Percentiles rank a stretch among this genome's conserved stretches.
Conservation (phyloP, 2,113 vertebrate genomes). For the Callipepla squamata region DNA sequence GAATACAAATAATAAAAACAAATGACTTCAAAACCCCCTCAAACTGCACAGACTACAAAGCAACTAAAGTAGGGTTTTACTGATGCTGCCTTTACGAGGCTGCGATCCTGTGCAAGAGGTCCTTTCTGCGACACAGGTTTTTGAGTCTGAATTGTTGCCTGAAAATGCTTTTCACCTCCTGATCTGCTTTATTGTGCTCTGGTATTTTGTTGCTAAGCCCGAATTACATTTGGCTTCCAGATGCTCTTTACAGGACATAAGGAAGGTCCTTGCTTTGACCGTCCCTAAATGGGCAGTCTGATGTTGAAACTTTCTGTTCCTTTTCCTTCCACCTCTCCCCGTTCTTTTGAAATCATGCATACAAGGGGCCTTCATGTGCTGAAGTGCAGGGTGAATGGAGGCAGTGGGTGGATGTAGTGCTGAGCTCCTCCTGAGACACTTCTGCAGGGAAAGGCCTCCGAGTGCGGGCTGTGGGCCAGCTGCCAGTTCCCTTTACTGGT, state of each 20-base stretch:
- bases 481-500: neutral
- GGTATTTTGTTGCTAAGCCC: neutral
- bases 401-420: neutral
- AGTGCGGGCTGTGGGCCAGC: fast-evolving
- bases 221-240: neutral
- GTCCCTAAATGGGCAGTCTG: neutral
- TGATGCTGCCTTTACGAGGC: neutral
- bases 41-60: neutral
- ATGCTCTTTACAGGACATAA: fast-evolving
- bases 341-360: neutral
- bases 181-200: neutral
- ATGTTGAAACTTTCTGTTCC: neutral
- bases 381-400: neutral
- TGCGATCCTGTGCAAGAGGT: neutral
- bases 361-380: neutral
- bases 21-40: neutral
- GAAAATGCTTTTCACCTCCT: neutral
- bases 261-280: neutral
- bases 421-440: neutral
- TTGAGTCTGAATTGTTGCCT: neutral
- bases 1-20: neutral
- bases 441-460: neutral
- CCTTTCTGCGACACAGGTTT: neutral
- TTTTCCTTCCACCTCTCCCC: slow-evolving; percentile 29
- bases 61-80: neutral